Conservation (phyloP, 2,797 vertebrate genomes). For the Rhinichthys osculus region DNA sequence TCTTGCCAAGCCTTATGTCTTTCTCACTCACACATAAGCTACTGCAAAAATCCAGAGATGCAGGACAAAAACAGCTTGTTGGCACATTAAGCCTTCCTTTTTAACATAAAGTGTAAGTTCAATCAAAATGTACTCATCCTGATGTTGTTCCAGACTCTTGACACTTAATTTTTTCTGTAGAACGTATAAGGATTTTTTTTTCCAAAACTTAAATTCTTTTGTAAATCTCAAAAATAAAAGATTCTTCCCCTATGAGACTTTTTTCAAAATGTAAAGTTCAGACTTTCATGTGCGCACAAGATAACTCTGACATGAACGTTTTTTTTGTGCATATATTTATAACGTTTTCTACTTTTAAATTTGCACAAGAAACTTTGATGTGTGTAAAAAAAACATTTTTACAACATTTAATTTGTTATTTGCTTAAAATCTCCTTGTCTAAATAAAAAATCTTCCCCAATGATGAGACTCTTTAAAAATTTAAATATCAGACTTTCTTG, state of each 20-base stretch:
- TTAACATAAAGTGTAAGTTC: background rate
- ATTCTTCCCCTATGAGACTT: too few relatives aligned
- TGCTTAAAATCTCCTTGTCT: too few relatives aligned
- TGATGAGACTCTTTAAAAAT: background rate
- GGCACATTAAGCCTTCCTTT: constrained; percentile 60
- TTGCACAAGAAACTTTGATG: background rate
- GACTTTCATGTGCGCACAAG: background rate
- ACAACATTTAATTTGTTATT: too few relatives aligned
- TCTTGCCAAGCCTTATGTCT: constrained; percentile 65
- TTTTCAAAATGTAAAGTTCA: background rate
- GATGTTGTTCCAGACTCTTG: background rate
- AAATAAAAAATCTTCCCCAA: too few relatives aligned
- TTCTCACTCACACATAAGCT: constrained; percentile 68
- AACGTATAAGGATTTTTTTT: background rate
- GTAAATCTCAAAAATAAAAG: background rate
- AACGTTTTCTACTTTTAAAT: background rate
- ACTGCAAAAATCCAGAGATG: constrained; percentile 54
- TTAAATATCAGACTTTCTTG: background rate
- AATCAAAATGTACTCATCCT: background rate
- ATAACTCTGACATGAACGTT: too few relatives aligned
- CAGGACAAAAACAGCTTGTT: constrained; percentile 62
- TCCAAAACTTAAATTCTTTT: background rate
- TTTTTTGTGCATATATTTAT: background rate
- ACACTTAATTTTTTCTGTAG: background rate
- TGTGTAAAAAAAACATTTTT: too few relatives aligned